These are phyloP conservation scores for Aporophyla lueneburgensis DNA, from an alignment of 2,888 invertebrate genomes.

Conservation along the genomic window DNA sequence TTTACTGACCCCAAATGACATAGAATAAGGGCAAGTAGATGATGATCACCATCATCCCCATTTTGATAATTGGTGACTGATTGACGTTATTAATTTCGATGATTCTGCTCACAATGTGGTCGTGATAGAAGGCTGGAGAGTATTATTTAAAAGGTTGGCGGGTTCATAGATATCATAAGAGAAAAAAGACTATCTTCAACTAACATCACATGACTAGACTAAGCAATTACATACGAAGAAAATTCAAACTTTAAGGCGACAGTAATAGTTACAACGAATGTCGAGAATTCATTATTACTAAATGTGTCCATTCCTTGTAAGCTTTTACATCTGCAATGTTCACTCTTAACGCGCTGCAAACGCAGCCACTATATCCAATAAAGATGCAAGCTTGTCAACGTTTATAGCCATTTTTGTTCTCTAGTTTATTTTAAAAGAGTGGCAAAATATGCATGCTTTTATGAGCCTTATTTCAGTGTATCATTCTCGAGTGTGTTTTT, in stretches of 20 bases:
- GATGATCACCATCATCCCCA: no score
- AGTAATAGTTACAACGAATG: not conserved
- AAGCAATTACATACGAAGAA: not conserved
- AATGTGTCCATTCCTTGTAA: conserved; percentile 45
- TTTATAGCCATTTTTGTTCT: conserved; percentile 71
- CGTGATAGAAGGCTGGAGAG: not conserved
- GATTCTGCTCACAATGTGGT: not conserved
- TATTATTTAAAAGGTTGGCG: not conserved
- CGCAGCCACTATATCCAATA: conserved; percentile 78
- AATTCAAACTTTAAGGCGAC: not conserved
- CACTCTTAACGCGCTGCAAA: conserved; percentile 63
- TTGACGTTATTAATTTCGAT: not conserved
- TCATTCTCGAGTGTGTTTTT: conserved; percentile 1
- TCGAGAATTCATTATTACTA: conserved; percentile 13
- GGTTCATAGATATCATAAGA: not conserved
- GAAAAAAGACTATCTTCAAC: not conserved
- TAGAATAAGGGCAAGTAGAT: no score
- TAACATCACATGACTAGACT: not conserved
- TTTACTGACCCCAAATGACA: no score
- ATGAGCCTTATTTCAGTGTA: conserved; percentile 40
- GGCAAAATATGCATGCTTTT: conserved; percentile 43
- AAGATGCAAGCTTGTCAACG: conserved; percentile 83
- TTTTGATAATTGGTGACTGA: not conserved
- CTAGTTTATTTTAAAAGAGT: conserved; percentile 58
- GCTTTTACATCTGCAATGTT: conserved; percentile 59